A percentile compares a stretch with the other conserved stretches of the same genome.
Evolutionary conservation across 2,797 vertebrate genomes (phyloP).

Genomic region (Pelochelys cantorii): DNA sequence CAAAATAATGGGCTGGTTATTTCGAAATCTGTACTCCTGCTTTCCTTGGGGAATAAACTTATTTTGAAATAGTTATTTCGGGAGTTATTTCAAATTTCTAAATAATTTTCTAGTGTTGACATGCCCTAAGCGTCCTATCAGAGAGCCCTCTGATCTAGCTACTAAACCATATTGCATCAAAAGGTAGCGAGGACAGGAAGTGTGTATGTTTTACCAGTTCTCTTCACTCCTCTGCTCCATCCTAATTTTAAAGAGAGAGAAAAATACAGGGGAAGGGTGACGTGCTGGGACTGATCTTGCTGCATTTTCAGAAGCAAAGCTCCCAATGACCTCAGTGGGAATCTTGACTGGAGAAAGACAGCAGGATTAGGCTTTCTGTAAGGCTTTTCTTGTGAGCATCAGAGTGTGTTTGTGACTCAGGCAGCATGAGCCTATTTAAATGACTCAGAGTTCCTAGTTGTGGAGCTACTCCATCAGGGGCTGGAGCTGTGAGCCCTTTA

Average conservation of each 20-base stretch:
- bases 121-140: no score
- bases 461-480: no score
- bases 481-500: no score
- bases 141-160: neutral
- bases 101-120: no score
- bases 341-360: neutral
- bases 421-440: no score
- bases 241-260: neutral
- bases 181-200: neutral
- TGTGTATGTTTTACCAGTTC: neutral
- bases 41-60: no score
- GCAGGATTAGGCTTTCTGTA: neutral
- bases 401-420: neutral
- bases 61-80: no score
- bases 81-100: no score
- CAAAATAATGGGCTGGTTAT: no score
- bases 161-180: accelerated
- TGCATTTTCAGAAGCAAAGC: neutral
- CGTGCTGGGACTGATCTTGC: neutral
- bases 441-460: no score
- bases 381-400: neutral
- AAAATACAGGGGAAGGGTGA: neutral
- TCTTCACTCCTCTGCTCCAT: neutral
- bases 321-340: neutral
- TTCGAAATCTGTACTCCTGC: no score